Base-by-base conservation (phyloP, 2,888 invertebrate genomes). In the Mythimna pallens region DNA sequence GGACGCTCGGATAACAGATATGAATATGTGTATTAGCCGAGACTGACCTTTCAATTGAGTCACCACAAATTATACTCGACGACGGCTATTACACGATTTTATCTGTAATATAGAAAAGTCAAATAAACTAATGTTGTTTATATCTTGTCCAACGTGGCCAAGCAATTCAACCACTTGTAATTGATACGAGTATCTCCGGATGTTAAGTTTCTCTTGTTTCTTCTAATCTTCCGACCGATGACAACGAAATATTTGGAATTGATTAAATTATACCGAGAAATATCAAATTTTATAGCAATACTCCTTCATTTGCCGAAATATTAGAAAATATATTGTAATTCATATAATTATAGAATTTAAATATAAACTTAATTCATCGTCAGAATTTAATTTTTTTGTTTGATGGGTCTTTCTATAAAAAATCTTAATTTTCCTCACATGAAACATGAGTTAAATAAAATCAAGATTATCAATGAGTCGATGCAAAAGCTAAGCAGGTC, bases 41-140 rank as follows among this genome's bases (percentile, higher is more conserved):
- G 86, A 76, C 79, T 93, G 93, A 93, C 92, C 93, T 93, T 92
- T 91, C 91, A 91, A 93, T 93, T 91, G 92, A 92, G 89, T 86
- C 86, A 80, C 86, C 86, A 89, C 89, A 90, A 90, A 87, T 91
- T 90, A 89, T 85, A 86, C 81, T 71, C 84, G 79, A 78, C 81
- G 82, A 86, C 72, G 83, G 86, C 90, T 90, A 90, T 92, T 89
- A 92, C 89, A 90, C 84, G 91, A 90, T 90, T 90, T 92, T 92
- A 92, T 93, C 92, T 87, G 82, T 88, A 87, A 89, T 90, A 89
- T 87, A 85, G 84, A 89, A 91, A 89, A 91, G 85, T 88, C 88
- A 82, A 89, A 90, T 92, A 92, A 90, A 90, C 87, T 91, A 87
- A 90, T 86, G 81, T 87, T 89, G 84, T 92, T 92, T 92, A 92